phyloP scores from a whole-genome alignment of 2,888 invertebrate species.

The Octonoba sinensis region DNA sequence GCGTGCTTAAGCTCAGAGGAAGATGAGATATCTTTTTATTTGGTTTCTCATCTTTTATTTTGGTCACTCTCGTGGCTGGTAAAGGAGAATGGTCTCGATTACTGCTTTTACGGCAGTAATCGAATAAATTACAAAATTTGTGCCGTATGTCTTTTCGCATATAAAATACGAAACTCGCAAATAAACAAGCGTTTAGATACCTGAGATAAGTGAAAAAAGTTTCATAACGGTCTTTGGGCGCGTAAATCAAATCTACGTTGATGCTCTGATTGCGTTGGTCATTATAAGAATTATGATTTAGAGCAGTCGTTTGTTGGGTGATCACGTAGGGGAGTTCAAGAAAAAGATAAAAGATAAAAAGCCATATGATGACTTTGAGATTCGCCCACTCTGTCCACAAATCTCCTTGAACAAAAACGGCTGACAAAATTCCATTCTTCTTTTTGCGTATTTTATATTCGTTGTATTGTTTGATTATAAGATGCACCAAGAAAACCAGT shows the following conservation, averaged over 20 bases:
- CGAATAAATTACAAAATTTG: conserved; percentile 67
- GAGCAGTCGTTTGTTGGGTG: conserved; percentile 37
- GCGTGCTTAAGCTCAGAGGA: conserved; percentile 67
- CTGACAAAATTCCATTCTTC: conserved; percentile 35
- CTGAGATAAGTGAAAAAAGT: conserved; percentile 68
- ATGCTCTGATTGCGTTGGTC: neutral
- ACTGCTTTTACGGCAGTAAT: conserved; percentile 66
- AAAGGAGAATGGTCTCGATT: conserved; percentile 65
- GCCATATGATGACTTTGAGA: conserved; percentile 42
- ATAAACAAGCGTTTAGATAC: conserved; percentile 66
- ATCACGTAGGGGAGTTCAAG: conserved; percentile 55
- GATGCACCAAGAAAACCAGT: conserved; percentile 56
- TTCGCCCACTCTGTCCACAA: conserved; percentile 61
- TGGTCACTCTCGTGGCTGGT: conserved; percentile 18
- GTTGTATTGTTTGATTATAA: conserved; percentile 40
- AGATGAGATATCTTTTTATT: conserved; percentile 63
- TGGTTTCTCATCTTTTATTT: conserved; percentile 38
- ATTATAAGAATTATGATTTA: conserved; percentile 6
- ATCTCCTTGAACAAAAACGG: conserved; percentile 48
- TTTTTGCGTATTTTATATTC: conserved; percentile 42
- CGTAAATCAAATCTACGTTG: neutral
- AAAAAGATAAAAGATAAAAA: conserved; percentile 33
- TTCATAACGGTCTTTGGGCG: conserved; percentile 64
- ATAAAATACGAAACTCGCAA: conserved; percentile 66
- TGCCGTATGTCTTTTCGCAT: conserved; percentile 67